Conservation (phyloP, 2,888 invertebrate genomes). For the Liposcelis brunnea region DNA sequence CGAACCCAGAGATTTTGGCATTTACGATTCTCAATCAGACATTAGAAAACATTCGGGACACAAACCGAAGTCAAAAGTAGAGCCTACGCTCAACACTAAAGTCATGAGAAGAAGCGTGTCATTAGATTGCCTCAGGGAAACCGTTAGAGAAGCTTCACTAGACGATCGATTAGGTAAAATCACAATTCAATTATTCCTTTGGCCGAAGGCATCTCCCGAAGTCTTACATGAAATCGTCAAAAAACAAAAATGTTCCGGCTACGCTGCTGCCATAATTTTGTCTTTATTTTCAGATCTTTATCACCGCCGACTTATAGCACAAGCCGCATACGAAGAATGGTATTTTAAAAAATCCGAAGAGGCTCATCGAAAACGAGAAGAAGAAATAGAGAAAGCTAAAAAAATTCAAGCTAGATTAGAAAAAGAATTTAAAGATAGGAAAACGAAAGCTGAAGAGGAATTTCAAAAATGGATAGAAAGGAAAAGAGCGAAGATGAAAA, state of each 20-base stretch:
- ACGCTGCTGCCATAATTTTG: too few species aligned
- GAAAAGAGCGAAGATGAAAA: conserved; percentile 7
- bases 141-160: conserved; percentile 1
- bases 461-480: conserved; percentile 12
- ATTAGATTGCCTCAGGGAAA: conserved; percentile 12
- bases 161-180: conserved; percentile 2
- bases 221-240: too few species aligned
- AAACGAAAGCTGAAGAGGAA: conserved; percentile 12
- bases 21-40: background rate
- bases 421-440: conserved; percentile 10
- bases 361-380: conserved; percentile 8
- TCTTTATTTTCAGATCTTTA: too few species aligned
- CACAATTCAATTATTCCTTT: too few species aligned
- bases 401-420: conserved; percentile 8
- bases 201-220: too few species aligned
- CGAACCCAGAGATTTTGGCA: background rate
- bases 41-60: background rate
- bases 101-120: conserved; percentile 12
- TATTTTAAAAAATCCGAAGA: conserved; percentile 14
- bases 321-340: conserved; percentile 16
- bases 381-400: conserved; percentile 9
- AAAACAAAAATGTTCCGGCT: too few species aligned
- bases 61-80: background rate
- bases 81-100: conserved; percentile 11
- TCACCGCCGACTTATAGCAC: conserved; percentile 10